Conservation (phyloP, 1,140 invertebrate species). For the Diorhabda carinulata region DNA sequence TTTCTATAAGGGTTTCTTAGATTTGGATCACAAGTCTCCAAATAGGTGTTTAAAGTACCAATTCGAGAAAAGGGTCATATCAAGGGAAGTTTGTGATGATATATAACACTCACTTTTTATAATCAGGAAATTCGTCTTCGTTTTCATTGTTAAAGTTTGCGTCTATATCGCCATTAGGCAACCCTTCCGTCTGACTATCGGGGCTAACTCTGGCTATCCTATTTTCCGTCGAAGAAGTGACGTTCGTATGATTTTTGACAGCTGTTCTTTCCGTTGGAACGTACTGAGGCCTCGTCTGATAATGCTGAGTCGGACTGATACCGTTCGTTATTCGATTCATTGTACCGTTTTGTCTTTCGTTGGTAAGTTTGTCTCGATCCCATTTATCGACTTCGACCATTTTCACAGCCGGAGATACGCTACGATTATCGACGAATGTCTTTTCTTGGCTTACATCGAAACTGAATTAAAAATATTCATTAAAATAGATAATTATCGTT, state of each 20-base stretch:
- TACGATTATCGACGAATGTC: constrained; percentile 22
- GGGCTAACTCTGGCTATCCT: constrained; percentile 41
- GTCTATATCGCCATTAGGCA: constrained; percentile 23
- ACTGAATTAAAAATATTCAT: constrained; percentile 21
- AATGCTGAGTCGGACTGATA: neutral
- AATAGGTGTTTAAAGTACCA: too few relatives aligned
- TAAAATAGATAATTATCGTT: too few relatives aligned
- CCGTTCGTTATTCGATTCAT: constrained; percentile 9
- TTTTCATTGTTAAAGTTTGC: constrained; percentile 20
- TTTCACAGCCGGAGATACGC: constrained; percentile 20
- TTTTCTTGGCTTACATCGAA: constrained; percentile 31
- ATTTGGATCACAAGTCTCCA: too few relatives aligned
- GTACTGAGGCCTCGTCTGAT: neutral
- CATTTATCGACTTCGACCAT: constrained; percentile 4
- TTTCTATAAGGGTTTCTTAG: too few relatives aligned
- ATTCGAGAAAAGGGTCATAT: too few relatives aligned
- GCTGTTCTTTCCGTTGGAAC: neutral
- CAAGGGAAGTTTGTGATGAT: too few relatives aligned
- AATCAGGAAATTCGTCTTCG: constrained; percentile 50
- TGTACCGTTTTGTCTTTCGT: constrained; percentile 12
- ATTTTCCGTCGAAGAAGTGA: constrained; percentile 34
- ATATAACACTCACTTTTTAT: constrained; percentile 52
- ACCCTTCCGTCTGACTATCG: constrained; percentile 44
- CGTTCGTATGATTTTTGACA: constrained; percentile 37
- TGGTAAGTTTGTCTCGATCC: neutral